Evolutionary conservation across 2,797 vertebrate species (phyloP), one percentile per base, ranked within the genome.

Genomic region (Pseudochirops cupreus): DNA sequence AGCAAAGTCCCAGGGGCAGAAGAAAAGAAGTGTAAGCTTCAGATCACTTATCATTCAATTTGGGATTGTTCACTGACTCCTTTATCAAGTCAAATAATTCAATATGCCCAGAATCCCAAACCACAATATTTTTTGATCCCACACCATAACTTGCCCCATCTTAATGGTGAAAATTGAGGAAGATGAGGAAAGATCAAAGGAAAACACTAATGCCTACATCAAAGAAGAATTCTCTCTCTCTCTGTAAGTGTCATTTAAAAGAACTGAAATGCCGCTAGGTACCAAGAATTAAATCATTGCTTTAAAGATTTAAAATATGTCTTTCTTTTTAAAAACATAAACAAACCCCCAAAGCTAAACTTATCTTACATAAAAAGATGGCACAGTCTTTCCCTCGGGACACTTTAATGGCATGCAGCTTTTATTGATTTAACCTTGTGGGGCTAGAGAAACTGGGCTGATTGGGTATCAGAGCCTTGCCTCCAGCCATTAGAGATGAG

Each of bases 301-400:
- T 92, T 95, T 95, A 93, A 92, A 82, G 62, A 93, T 39, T 16
- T 90, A 90, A 46, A 92, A 95, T 92, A 39, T 13, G 67, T 16
- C 39, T 56, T 92, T 87, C 26, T 96, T 96, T 94, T 94, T 52
- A 87, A 82, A 74, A 82, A 82, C 13, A 90, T 96, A 29, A n/a
- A 82, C 90, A 94, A 87, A 14, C 12, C 11, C n/a, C 1, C 0
- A 87, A 87, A 82, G n/a, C 39, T 87, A n/a, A 87, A 87, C 10
- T 46, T 39, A 87, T 28, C 21, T 87, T 87, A 50, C 1, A 94
- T 92, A 67, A 90, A 50, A 92, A 90, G 33, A 93, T 18, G 28
- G 16, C n/a, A 26, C 91, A 21, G 6, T 90, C 21, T 90, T 91
- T 93, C 55, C 91, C 52, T 56, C 57, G 58, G 94, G 46, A n/a